Evolutionary conservation across 1,140 invertebrate species (phyloP).

Genomic region (Drosophila persimilis): DNA sequence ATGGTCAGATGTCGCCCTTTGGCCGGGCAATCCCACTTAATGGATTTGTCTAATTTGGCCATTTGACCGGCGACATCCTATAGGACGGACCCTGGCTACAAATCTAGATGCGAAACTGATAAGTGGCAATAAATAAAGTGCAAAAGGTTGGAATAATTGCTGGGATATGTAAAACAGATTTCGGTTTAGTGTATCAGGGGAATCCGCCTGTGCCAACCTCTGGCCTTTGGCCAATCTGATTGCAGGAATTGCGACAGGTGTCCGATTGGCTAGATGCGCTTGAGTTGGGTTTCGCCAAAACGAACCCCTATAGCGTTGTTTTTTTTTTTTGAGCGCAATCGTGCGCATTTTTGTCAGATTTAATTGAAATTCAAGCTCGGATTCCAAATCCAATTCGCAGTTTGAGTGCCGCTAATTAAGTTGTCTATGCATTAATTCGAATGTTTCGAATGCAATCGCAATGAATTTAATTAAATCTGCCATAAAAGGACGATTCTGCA

Average conservation of each 20-base stretch:
- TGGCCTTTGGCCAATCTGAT: constrained; percentile 43
- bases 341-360: constrained; percentile 36
- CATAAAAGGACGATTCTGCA: constrained; percentile 11
- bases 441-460: constrained; percentile 22
- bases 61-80: constrained; percentile 20
- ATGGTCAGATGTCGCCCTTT: constrained; percentile 35
- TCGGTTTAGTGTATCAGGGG: constrained; percentile 20
- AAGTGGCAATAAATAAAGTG: constrained; percentile 50
- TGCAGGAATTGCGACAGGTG: constrained; percentile 60
- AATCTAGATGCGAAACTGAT: constrained; percentile 38
- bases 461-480: constrained; percentile 58
- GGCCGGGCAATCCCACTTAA: constrained; percentile 23
- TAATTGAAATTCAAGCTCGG: constrained; percentile 68
- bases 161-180: constrained; percentile 57
- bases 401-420: constrained; percentile 55
- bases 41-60: constrained; percentile 45
- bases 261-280: constrained; percentile 55
- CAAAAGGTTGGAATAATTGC: constrained; percentile 64
- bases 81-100: constrained; percentile 6
- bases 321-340: constrained; percentile 18
- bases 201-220: constrained; percentile 7
- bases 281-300: constrained; percentile 54
- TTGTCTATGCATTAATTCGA: constrained; percentile 60
- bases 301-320: not conserved
- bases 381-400: constrained; percentile 34